Evolutionary conservation across 2,888 invertebrate species (phyloP).

Genomic region (Conops quadrifasciatus): DNA sequence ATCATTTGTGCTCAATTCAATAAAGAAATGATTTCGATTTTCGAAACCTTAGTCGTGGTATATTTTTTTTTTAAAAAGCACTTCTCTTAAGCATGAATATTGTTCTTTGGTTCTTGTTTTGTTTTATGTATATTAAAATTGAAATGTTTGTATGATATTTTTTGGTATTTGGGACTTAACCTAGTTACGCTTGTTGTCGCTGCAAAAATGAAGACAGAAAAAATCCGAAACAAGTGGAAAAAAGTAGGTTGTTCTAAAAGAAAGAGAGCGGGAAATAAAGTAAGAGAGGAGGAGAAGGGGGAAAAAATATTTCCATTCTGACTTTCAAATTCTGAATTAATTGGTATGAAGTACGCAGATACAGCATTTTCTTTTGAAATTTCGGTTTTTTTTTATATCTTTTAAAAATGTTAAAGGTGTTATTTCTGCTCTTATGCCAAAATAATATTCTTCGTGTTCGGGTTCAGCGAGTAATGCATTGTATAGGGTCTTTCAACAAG

Average conservation of each 20-base stretch:
- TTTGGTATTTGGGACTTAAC: slow-evolving; percentile 50
- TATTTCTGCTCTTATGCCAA: background rate
- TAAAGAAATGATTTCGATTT: slow-evolving; percentile 1
- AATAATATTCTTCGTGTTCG: no score
- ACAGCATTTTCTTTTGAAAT: slow-evolving; percentile 7
- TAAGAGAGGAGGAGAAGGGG: no score
- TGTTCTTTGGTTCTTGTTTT: background rate
- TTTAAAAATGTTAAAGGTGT: background rate
- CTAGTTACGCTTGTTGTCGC: slow-evolving; percentile 58
- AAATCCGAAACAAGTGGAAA: background rate
- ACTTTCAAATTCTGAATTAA: background rate
- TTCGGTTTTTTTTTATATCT: background rate
- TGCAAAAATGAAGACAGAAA: slow-evolving; percentile 43
- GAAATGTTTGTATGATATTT: slow-evolving; percentile 25
- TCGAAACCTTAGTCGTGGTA: slow-evolving; percentile 7
- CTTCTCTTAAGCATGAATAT: background rate
- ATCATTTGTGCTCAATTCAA: background rate
- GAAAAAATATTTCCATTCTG: no score
- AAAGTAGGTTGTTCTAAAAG: no score
- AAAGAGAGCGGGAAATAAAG: no score
- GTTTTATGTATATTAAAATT: background rate
- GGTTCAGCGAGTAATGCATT: no score
- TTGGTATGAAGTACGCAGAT: slow-evolving; percentile 5
- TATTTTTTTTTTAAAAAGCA: slow-evolving; percentile 44
- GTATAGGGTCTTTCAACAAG: no score